These are phyloP conservation scores for Sorex fumeus DNA, from an alignment of 2,113 vertebrate genomes.

Conservation along the genomic window DNA sequence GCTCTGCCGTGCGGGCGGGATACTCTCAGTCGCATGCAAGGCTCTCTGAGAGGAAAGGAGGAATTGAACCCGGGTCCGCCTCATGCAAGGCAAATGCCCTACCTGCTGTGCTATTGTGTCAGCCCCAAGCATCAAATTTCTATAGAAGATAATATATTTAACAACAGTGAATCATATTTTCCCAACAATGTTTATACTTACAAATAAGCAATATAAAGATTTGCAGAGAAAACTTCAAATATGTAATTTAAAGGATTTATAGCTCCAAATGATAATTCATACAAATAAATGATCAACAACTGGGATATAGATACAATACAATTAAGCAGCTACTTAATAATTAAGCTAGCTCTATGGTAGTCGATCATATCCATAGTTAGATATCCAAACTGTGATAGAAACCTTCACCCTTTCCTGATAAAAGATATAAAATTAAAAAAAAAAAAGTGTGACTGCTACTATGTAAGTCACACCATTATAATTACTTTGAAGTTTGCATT, in stretches of 20 bases:
- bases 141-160: slow-evolving; percentile 52
- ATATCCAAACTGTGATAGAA: slow-evolving; percentile 54
- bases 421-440: slow-evolving; percentile 52
- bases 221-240: slow-evolving; percentile 31
- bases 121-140: slow-evolving; percentile 45
- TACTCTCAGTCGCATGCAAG: too few relatives aligned
- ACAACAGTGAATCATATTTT: slow-evolving; percentile 46
- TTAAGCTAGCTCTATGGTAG: background rate
- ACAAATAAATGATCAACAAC: slow-evolving; percentile 36
- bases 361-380: slow-evolving; percentile 7
- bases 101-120: too few relatives aligned
- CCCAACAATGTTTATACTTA: slow-evolving; percentile 44
- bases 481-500: too few relatives aligned
- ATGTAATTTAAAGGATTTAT: background rate
- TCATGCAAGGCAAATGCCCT: too few relatives aligned
- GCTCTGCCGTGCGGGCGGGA: too few relatives aligned
- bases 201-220: slow-evolving; percentile 43
- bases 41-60: too few relatives aligned
- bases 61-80: too few relatives aligned
- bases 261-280: slow-evolving; percentile 31
- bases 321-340: slow-evolving; percentile 42
- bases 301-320: slow-evolving; percentile 26
- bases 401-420: slow-evolving; percentile 55
- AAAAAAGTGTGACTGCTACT: slow-evolving; percentile 15
- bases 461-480: slow-evolving; percentile 26